Conservation (phyloP, 2,797 vertebrate genomes). For the Phaenicophaeus curvirostris region DNA sequence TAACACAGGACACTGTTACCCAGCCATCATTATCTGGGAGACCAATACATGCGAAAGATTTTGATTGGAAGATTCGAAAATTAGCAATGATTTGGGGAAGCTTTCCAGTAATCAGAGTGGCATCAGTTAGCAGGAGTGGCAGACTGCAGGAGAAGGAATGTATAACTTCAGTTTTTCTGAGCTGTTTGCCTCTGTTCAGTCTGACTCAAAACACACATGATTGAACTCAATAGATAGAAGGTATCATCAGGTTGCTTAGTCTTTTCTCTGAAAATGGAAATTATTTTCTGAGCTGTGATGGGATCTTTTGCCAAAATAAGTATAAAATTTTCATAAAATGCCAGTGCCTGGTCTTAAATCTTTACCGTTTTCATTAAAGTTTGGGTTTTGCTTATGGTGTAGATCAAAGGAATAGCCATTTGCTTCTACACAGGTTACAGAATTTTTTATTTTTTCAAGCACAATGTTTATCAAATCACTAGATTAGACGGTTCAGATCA, state of each 20-base stretch:
- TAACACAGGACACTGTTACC: not conserved
- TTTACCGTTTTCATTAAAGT: not conserved
- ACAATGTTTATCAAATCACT: not conserved
- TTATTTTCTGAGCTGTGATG: not conserved
- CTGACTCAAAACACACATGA: not conserved
- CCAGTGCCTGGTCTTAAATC: not conserved
- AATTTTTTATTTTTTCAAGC: not conserved
- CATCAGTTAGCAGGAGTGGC: not conserved
- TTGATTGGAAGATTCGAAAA: not conserved
- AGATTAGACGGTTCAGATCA: not conserved
- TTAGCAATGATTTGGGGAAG: not conserved
- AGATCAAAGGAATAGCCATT: not conserved
- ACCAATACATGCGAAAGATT: not conserved
- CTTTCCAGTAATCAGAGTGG: not conserved
- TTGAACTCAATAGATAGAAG: not conserved
- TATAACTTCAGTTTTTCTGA: not conserved
- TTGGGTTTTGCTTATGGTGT: not conserved
- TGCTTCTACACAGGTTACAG: not conserved
- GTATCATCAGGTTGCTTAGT: not conserved
- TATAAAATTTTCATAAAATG: not conserved
- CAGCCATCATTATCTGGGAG: not conserved
- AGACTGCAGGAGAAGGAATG: not conserved
- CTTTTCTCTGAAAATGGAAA: not conserved
- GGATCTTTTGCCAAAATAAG: not conserved
- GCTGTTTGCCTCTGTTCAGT: not conserved